Evolutionary conservation across 92 coral and sea anemone genomes (phyloP), one percentile per base, ranked within the genome.

Genomic region (Umimayanthus kanabou): DNA sequence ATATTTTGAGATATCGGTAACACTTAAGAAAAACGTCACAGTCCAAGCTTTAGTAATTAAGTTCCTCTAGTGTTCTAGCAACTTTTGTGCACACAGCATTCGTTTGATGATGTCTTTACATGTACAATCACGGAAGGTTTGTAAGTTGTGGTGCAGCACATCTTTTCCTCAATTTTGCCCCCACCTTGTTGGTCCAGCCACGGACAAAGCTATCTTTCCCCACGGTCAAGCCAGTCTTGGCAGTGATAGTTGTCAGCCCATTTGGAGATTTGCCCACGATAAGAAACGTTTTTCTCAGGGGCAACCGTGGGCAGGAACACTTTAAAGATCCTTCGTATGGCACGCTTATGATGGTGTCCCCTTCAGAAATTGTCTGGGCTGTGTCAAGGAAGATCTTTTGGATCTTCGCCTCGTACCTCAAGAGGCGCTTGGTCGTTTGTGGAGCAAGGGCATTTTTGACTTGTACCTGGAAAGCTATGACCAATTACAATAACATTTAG

Each of bases 271-370:
- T 33, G 9, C 96, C 96, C 88, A 94, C 75, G 72, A 94, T 58
- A 47, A 94, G 29, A 72, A 94, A 92, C 28, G 53, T 85, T 73
- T 88, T 66, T 55, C 76, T 80, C 40, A 23, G 82, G 49, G 93
- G 93, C 10, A 94, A 72, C 55, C 88, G 69, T n/a, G 94, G 89
- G 66, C 96, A 94, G 85, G 93, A 76, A 73, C 96, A 94, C 29
- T 61, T 77, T 15, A 89, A 79, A 39, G 84, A 65, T 0, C 67
- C 45, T 5, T 42, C 37, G 87, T 93, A 90, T n/a, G 93, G 92
- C 30, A 94, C 81, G 71, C 92, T 94, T 40, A 94, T 1, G 28
- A 92, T 80, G 16, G 83, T 75, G 5, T 50, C 57, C 15, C 94
- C 91, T 81, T 28, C 76, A 33, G 85, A 29, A 11, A 90, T 80